Evolutionary conservation across 2,797 vertebrate genomes (phyloP).

Genomic region (Buphagus erythrorhynchus): DNA sequence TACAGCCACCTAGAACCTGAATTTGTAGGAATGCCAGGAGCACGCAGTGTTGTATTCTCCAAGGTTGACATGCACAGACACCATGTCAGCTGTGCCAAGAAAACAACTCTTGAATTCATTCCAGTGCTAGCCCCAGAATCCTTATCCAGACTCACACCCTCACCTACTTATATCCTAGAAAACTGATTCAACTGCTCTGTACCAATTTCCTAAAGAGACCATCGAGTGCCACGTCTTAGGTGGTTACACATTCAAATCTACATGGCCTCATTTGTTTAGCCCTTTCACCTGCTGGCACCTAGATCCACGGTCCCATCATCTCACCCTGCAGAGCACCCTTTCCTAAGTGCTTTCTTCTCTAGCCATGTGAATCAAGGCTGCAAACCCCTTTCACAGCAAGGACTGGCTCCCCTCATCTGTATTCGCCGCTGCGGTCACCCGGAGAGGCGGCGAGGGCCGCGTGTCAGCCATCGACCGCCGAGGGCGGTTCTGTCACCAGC

Average conservation of each 20-base stretch:
- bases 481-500: not conserved
- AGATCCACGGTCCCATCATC: not conserved
- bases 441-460: not conserved
- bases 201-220: not conserved
- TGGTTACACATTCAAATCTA: not conserved
- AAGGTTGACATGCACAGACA: not conserved
- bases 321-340: not conserved
- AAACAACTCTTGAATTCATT: not conserved
- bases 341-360: not conserved
- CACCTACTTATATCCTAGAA: not conserved
- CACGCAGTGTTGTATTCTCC: not conserved
- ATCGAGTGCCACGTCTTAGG: fast-evolving
- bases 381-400: not conserved
- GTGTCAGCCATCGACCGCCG: not conserved
- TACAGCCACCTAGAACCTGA: not conserved
- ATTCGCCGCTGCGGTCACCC: not conserved
- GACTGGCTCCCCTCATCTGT: not conserved
- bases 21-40: fast-evolving
- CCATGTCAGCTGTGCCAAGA: not conserved
- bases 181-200: not conserved
- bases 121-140: not conserved
- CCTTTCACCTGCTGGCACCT: not conserved
- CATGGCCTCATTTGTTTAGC: not conserved
- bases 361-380: not conserved
- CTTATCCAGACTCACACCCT: not conserved